A percentile compares a stretch with the other conserved stretches of the same genome.
phyloP scores from a whole-genome alignment of 2,797 vertebrate genomes.

The Apogon talboti region DNA sequence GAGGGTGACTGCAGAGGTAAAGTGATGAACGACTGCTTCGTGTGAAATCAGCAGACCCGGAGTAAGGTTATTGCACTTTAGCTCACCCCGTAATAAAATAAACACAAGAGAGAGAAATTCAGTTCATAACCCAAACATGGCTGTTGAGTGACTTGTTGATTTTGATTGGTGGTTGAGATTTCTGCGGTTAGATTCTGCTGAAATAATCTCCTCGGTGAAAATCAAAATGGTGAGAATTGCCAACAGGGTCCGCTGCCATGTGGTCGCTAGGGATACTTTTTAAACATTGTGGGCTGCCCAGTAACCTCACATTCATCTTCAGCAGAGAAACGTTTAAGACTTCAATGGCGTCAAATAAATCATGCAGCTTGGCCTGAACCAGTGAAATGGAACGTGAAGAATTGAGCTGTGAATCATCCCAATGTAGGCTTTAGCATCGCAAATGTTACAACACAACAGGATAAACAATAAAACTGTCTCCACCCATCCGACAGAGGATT shows the following conservation, averaged over 20 bases:
- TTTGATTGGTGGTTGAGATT: constrained; percentile 56
- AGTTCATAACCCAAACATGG: constrained; percentile 62
- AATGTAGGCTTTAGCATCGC: constrained; percentile 47
- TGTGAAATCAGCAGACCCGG: constrained; percentile 64
- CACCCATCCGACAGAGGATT: constrained; percentile 14
- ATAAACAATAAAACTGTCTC: constrained; percentile 30
- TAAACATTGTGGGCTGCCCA: constrained; percentile 46
- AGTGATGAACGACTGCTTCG: constrained; percentile 76
- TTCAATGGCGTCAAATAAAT: constrained; percentile 58
- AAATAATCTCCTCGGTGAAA: constrained; percentile 64
- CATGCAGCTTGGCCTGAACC: constrained; percentile 35
- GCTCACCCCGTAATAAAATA: constrained; percentile 74
- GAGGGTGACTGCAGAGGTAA: constrained; percentile 58
- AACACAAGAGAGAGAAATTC: constrained; percentile 65
- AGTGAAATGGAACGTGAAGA: constrained; percentile 52
- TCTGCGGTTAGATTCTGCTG: constrained; percentile 51
- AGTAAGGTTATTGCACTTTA: constrained; percentile 54
- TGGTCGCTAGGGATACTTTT: constrained; percentile 37
- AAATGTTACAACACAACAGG: constrained; percentile 33
- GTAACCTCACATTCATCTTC: constrained; percentile 63
- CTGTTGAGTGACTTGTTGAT: constrained; percentile 59
- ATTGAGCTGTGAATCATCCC: constrained; percentile 65
- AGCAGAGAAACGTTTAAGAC: constrained; percentile 55
- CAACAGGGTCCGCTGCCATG: constrained; percentile 41
- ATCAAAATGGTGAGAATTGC: constrained; percentile 59